Evolutionary conservation across 2,888 invertebrate genomes (phyloP), one percentile per base, ranked within the genome.

Genomic region (Diarsia brunnea): DNA sequence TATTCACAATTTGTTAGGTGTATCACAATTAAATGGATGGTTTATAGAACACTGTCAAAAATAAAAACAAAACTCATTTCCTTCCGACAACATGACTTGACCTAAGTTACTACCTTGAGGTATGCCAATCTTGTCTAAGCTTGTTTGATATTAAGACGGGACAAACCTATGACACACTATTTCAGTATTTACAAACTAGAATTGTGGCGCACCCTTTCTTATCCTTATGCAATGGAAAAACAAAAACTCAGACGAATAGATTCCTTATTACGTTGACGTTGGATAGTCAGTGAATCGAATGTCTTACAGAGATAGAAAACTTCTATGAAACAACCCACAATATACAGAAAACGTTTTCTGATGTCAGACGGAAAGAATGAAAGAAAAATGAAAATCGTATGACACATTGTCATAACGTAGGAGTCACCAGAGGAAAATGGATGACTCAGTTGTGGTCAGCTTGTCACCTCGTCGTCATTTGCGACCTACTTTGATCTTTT

Each of bases 341-440:
- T 12, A 19, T 55, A 31, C 27, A 10, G 16, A 21, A 61, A 45
- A 55, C 27, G 8, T 27, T 63, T 55, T 43, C 24, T 16, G 14
- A 51, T 53, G 14, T n/a, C 38, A n/a, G 43, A 45, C n/a, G 27
- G 47, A 43, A 31, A 49, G 3, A 55, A 43, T n/a, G 14, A n/a
- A 77, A 73, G 69, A 55, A 78, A 72, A 72, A 69, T 31, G 21
- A 53, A 55, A 27, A 43, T 53, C 19, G 10, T 45, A 27, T 66
- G 64, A 61, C 65, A 84, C 19, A 45, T 68, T 69, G 67, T 84
- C 63, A 45, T 73, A 80, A 67, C 45, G 27, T 60, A 55, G 38
- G 16, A 58, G 60, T 80, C 64, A 80, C n/a, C 61, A 12, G 60
- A 66, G 69, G 81, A 84, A 69, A 81, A 82, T 75, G 55, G n/a